A percentile compares a stretch with the other conserved stretches of the same genome.
phyloP scores from a whole-genome alignment of 2,888 invertebrate species.

The Cephus runcator region DNA sequence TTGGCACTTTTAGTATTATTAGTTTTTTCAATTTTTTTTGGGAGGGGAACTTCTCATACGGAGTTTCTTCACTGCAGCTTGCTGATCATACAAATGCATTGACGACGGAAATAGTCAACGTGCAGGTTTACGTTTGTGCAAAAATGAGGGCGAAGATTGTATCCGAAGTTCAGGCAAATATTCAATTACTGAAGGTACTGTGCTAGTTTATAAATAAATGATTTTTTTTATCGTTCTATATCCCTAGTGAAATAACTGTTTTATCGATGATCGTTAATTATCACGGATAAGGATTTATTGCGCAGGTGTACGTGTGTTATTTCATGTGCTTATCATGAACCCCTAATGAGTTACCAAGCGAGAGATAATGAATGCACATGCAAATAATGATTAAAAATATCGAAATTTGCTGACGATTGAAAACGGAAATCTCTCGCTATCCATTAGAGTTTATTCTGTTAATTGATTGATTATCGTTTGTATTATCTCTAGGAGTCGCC shows the following conservation, averaged over 20 bases:
- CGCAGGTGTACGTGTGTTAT: not conserved
- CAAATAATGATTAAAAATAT: not conserved
- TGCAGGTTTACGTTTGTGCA: slow-evolving; percentile 83
- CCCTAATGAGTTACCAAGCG: not conserved
- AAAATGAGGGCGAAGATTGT: slow-evolving; percentile 84
- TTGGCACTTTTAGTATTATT: not conserved
- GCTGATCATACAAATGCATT: slow-evolving; percentile 72
- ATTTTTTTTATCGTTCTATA: not conserved
- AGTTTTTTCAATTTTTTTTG: not conserved
- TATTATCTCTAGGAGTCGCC: slow-evolving; percentile 71
- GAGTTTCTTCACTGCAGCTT: slow-evolving; percentile 63
- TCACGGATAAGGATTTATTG: not conserved
- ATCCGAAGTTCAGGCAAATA: slow-evolving; percentile 81
- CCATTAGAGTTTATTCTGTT: not conserved
- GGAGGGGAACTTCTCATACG: not conserved
- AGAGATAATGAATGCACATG: not conserved
- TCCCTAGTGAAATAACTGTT: not conserved
- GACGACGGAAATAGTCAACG: slow-evolving; percentile 72
- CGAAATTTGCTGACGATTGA: not conserved
- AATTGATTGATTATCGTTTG: slow-evolving; percentile 3
- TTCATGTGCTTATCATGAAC: not conserved
- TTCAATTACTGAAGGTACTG: slow-evolving; percentile 78
- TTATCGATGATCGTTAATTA: not conserved
- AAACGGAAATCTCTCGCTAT: not conserved
- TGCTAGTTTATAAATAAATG: not conserved